These are phyloP conservation scores for Drosophila leontia DNA, from an alignment of 1,140 invertebrate species.

Conservation along the genomic window DNA sequence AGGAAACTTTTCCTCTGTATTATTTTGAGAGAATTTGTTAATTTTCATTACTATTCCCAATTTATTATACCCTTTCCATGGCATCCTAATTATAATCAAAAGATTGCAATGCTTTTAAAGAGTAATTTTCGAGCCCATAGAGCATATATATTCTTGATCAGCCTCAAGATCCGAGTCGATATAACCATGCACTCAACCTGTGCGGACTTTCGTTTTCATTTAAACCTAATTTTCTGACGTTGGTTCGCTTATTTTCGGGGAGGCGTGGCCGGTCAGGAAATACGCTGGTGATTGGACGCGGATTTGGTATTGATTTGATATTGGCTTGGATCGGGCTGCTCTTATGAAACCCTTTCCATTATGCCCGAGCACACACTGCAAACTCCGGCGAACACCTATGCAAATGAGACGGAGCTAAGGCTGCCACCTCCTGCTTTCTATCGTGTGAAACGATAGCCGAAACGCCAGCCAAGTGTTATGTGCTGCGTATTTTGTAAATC, in stretches of 20 bases:
- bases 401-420: conserved; percentile 37
- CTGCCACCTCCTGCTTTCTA: conserved; percentile 65
- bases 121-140: no score
- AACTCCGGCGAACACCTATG: conserved; percentile 38
- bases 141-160: no score
- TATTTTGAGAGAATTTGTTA: no score
- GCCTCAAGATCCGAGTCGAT: no score
- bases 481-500: conserved; percentile 66
- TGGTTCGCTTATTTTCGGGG: conserved; percentile 1
- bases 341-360: conserved; percentile 71
- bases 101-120: no score
- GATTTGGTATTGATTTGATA: conserved; percentile 6
- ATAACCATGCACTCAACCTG: not conserved
- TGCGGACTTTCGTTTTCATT: conserved; percentile 59
- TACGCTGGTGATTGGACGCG: conserved; percentile 7
- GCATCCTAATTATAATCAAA: no score
- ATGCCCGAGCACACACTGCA: conserved; percentile 8
- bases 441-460: conserved; percentile 47
- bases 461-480: conserved; percentile 42
- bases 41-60: no score
- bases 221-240: conserved; percentile 9
- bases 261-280: conserved; percentile 32
- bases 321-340: conserved; percentile 17
- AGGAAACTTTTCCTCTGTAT: no score
- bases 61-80: no score